These are phyloP conservation scores for Chrysoperla carnea DNA, from an alignment of 1,140 invertebrate genomes.

Conservation along the genomic window DNA sequence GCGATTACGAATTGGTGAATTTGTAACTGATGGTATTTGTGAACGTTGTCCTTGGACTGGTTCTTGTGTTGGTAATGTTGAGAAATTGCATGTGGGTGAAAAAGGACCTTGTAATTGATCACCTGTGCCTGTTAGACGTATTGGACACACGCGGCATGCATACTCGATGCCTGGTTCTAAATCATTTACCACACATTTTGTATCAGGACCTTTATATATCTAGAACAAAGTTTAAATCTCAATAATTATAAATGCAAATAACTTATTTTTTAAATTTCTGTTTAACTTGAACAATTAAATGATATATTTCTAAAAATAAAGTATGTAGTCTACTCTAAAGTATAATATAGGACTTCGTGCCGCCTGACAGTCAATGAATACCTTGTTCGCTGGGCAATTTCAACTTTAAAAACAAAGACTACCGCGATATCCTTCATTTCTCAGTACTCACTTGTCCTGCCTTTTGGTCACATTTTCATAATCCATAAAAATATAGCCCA, in stretches of 20 bases:
- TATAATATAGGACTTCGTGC: no score
- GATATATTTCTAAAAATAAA: no score
- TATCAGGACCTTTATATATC: slow-evolving; percentile 52
- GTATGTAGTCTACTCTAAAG: no score
- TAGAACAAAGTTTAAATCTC: slow-evolving; percentile 19
- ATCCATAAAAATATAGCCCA: no score
- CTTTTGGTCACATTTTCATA: no score
- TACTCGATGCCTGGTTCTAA: slow-evolving; percentile 54
- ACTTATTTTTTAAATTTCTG: no score
- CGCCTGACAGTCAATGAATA: no score
- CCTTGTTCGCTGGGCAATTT: neutral
- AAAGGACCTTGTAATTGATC: slow-evolving; percentile 42
- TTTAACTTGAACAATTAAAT: no score
- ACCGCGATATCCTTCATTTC: no score
- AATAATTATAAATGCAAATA: neutral
- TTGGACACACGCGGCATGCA: slow-evolving; percentile 49
- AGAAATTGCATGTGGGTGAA: slow-evolving; percentile 37
- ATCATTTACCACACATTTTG: slow-evolving; percentile 40
- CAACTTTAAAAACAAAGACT: no score
- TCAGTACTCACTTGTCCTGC: no score
- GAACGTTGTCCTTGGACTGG: slow-evolving; percentile 13
- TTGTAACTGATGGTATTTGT: slow-evolving; percentile 11
- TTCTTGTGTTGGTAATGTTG: slow-evolving; percentile 22
- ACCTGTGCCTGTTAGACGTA: slow-evolving; percentile 33
- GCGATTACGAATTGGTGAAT: slow-evolving; percentile 6